A percentile compares a stretch with the other conserved stretches of the same genome.
These are phyloP conservation scores for Addax nasomaculatus DNA, from an alignment of 2,113 vertebrate genomes.

Conservation along the genomic window DNA sequence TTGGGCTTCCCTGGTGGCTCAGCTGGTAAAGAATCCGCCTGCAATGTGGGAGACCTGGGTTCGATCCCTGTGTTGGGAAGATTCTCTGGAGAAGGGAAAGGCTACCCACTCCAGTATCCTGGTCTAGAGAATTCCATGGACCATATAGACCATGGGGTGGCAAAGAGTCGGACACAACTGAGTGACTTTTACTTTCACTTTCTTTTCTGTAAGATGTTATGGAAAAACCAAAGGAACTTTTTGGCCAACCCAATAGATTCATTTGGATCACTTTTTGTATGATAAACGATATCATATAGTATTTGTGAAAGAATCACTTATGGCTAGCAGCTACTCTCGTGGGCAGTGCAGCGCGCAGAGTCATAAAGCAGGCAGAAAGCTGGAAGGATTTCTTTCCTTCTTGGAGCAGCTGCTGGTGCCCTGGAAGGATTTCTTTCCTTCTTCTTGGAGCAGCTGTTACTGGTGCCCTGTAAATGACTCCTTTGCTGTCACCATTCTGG, in stretches of 20 bases:
- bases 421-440: background rate
- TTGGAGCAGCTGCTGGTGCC: background rate
- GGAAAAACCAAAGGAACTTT: background rate
- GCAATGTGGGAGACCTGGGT: background rate
- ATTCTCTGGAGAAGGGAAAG: background rate
- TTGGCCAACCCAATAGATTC: background rate
- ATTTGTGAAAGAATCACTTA: background rate
- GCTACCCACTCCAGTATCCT: background rate
- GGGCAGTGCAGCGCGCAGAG: background rate
- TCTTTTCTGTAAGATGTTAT: background rate
- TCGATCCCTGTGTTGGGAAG: background rate
- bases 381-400: background rate
- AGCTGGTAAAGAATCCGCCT: background rate
- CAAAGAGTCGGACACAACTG: fast-evolving
- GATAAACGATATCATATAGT: background rate
- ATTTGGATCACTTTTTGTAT: background rate
- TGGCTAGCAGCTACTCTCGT: fast-evolving
- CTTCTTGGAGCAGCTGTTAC: background rate
- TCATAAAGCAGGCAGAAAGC: background rate
- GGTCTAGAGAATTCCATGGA: background rate
- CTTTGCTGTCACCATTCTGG: background rate
- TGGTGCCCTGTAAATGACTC: background rate
- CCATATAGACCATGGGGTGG: background rate
- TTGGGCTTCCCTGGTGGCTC: background rate
- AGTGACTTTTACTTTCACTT: fast-evolving